Conservation (phyloP, 2,888 invertebrate species). For the Celastrina argiolus region DNA sequence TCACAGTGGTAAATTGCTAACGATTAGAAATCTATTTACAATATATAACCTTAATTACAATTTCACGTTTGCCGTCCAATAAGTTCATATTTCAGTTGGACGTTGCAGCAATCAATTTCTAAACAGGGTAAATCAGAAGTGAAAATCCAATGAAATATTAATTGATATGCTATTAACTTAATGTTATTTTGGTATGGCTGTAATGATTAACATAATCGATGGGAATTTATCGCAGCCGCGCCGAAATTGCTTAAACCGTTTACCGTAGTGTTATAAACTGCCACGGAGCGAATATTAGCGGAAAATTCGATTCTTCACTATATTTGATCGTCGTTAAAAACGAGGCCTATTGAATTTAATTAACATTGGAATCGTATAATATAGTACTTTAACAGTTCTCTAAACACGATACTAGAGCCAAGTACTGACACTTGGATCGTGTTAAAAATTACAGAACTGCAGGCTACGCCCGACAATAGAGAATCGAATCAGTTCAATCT, state of each 20-base stretch:
- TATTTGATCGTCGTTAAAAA: not conserved
- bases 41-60: not conserved
- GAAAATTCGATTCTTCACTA: not conserved
- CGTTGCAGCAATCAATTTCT: conserved; percentile 1
- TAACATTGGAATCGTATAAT: too few relatives aligned
- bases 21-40: not conserved
- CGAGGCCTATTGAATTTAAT: too few relatives aligned
- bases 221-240: not conserved
- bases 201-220: conserved; percentile 18
- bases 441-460: too few relatives aligned
- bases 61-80: not conserved
- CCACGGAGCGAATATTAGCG: not conserved
- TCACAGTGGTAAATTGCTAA: not conserved
- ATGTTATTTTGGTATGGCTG: conserved; percentile 11
- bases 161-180: conserved; percentile 11
- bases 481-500: too few relatives aligned
- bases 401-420: too few relatives aligned
- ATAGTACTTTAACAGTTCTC: too few relatives aligned
- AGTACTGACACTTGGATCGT: too few relatives aligned
- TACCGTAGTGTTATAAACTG: not conserved
- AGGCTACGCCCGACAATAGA: too few relatives aligned
- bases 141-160: conserved; percentile 13
- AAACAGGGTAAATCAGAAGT: not conserved
- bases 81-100: not conserved
- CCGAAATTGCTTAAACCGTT: not conserved